Percentiles rank a stretch among this genome's conserved stretches.
Evolutionary conservation across 2,888 invertebrate genomes (phyloP).

Genomic region (Coelopa pilipes): DNA sequence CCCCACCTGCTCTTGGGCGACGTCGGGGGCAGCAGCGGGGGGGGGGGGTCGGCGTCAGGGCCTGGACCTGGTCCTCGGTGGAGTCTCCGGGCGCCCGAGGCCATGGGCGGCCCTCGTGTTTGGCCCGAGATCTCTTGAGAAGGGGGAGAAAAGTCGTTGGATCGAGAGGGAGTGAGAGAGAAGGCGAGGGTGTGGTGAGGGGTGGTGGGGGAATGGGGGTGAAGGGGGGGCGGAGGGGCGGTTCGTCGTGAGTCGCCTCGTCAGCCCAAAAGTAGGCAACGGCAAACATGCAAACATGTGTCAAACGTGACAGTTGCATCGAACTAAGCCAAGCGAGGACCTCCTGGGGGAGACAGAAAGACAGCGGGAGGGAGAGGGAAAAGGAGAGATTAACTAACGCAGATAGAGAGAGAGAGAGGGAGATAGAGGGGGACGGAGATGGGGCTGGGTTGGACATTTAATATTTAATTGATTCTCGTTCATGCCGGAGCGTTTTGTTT

Average conservation of each 20-base stretch:
- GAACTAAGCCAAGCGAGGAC: too few species aligned
- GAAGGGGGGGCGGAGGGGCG: too few species aligned
- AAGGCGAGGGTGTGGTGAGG: too few species aligned
- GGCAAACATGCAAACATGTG: not conserved
- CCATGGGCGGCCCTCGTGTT: not conserved
- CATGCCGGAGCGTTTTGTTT: conserved; percentile 22
- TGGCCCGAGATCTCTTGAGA: conserved; percentile 15
- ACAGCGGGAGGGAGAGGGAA: not conserved
- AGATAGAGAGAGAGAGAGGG: too few species aligned
- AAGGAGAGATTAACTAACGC: too few species aligned
- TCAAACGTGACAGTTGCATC: conserved; percentile 3
- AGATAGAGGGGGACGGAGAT: too few species aligned
- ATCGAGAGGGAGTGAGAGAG: too few species aligned
- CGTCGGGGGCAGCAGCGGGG: not conserved
- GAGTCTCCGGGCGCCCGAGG: not conserved
- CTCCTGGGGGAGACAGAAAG: too few species aligned
- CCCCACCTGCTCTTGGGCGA: not conserved
- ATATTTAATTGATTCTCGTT: conserved; percentile 30
- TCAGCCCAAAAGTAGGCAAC: conserved; percentile 6
- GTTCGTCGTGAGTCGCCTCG: conserved; percentile 6
- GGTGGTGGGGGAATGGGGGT: too few species aligned
- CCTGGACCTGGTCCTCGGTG: too few species aligned
- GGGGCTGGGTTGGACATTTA: conserved; percentile 10
- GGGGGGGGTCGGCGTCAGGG: not conserved
- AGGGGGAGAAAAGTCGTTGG: too few species aligned